A percentile compares a stretch with the other conserved stretches of the same genome.
Evolutionary conservation across 2,113 vertebrate genomes (phyloP).

Genomic region (Tringa solitaria): DNA sequence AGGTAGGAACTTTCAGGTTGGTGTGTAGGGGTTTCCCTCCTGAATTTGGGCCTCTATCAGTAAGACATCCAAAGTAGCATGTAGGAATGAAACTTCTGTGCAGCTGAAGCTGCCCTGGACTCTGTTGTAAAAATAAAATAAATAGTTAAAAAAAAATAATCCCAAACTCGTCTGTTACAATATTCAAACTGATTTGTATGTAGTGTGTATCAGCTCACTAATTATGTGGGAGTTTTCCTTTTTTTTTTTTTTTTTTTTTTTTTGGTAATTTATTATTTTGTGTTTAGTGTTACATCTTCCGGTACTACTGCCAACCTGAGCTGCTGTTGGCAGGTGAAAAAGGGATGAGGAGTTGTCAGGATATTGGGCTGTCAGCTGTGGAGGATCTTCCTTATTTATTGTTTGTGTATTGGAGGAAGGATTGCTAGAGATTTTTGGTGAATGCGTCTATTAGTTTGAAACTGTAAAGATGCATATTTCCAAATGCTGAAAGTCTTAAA

Average conservation of each 20-base stretch:
- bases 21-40: background rate
- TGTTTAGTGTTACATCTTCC: background rate
- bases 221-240: background rate
- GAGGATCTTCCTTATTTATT: background rate
- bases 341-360: background rate
- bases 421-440: background rate
- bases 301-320: background rate
- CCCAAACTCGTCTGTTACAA: fast-evolving
- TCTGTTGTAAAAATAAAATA: background rate
- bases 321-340: background rate
- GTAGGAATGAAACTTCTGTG: background rate
- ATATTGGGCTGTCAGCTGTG: background rate
- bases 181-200: background rate
- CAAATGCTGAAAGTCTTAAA: background rate
- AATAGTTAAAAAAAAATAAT: too few species aligned
- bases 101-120: background rate
- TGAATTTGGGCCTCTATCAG: background rate
- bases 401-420: background rate
- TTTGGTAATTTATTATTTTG: background rate
- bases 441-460: background rate
- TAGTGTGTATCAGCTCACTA: fast-evolving
- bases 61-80: background rate
- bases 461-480: background rate
- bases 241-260: background rate
- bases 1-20: background rate